These are phyloP conservation scores for Oceanites oceanicus DNA, from an alignment of 2,113 vertebrate species.

Conservation along the genomic window DNA sequence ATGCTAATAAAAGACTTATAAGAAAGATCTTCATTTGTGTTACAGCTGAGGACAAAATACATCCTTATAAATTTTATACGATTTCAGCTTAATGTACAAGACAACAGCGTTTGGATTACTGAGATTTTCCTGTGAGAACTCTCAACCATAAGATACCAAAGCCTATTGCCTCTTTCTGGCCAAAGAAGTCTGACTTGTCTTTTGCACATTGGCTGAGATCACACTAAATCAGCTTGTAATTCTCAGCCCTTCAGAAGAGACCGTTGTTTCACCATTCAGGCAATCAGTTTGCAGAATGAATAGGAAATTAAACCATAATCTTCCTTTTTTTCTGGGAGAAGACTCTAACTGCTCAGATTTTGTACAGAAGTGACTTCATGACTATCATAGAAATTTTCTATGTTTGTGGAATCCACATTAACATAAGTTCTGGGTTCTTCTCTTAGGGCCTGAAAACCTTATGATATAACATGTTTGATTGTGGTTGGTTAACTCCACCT, in stretches of 20 bases:
- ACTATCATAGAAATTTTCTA: not conserved
- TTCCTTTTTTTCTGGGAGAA: not conserved
- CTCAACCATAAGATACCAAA: not conserved
- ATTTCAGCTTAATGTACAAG: not conserved
- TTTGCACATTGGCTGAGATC: not conserved
- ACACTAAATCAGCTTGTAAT: not conserved
- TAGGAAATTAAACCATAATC: not conserved
- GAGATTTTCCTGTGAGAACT: slow-evolving; percentile 24
- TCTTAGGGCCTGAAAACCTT: not conserved
- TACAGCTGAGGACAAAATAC: not conserved
- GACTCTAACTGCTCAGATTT: not conserved
- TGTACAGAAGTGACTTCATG: not conserved
- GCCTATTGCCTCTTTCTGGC: not conserved
- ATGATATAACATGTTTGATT: not conserved
- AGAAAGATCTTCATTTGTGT: not conserved
- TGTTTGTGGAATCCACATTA: not conserved
- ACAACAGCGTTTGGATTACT: not conserved
- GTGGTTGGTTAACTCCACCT: not conserved
- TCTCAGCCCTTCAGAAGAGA: not conserved
- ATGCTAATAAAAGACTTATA: not conserved
- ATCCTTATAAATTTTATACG: not conserved
- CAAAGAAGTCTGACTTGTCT: not conserved
- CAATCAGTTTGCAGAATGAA: not conserved
- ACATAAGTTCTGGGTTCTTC: not conserved
- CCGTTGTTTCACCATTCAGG: not conserved